Base-by-base conservation (phyloP, 2,888 invertebrate genomes). In the Acleris literana region DNA sequence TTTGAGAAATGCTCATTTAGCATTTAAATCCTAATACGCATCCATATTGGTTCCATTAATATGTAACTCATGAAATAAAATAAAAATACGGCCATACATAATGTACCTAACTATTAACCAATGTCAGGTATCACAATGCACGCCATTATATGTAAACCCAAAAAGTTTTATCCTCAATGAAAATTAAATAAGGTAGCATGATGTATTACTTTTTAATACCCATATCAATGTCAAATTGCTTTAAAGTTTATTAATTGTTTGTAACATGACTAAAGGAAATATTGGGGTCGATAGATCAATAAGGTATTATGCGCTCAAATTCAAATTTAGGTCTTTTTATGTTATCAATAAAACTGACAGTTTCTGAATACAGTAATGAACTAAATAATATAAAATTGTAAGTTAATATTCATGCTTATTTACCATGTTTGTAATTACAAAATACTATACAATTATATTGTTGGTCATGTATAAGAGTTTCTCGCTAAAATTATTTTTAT, bases 121-220 rank as follows among this genome's bases (percentile, higher is more conserved):
- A 56, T 44, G 20, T 29, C 57, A 57, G 44, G 25, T 46, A 25
- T 46, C 56, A 46, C 17, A 29, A 57, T 25, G 46, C 57, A 57
- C 46, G 29, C 46, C 7, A 46, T 16, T 46, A 46, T 44, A 6
- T n/a, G n/a, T n/a, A 17, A 17, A 2, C 5, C 46, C 17, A 46
- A 44, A 17, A 56, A 5, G 2, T 57, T 56, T 57, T 13, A 39
- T 39, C 39, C 46, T 46, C 17, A 11, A 56, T 9, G 2, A 52
- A 56, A n/a, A 46, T 57, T 25, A 5, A 44, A 16, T 9, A 22
- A 3, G 56, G 3, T 33, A 33, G 33, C 33, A 39, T 39, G 22
- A 44, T 56, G 43, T 44, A 22, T 43, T 20, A 25, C 17, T 18
- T 57, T n/a, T 5, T 57, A 5, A 22, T 7, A 57, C 46, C 57